Evolutionary conservation across 2,113 vertebrate genomes (phyloP).

Genomic region (Scopus umbretta): DNA sequence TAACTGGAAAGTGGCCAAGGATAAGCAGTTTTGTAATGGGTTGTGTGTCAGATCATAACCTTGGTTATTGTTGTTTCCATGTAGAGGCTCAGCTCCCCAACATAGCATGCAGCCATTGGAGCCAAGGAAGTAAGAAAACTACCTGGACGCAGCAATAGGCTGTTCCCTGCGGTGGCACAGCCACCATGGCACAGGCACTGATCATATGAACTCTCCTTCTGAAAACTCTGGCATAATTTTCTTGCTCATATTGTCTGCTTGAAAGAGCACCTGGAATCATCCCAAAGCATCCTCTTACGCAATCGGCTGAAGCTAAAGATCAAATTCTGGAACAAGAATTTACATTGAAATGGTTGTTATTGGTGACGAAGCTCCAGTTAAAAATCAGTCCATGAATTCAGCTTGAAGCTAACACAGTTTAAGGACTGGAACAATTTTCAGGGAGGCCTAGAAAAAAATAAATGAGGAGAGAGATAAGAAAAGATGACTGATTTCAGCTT

Average conservation of each 20-base stretch:
- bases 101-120: not conserved
- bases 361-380: not conserved
- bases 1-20: not conserved
- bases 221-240: not conserved
- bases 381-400: not conserved
- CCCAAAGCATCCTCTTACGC: not conserved
- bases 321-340: not conserved
- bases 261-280: not conserved
- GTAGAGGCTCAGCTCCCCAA: rapidly evolving
- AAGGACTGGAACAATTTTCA: not conserved
- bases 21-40: not conserved
- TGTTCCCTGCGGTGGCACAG: not conserved
- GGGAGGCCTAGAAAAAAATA: not conserved
- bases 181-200: not conserved
- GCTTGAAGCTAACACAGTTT: not conserved
- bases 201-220: not conserved
- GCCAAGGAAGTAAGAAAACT: not conserved
- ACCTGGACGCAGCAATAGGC: not conserved
- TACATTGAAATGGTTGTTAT: not conserved
- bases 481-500: not conserved
- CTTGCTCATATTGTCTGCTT: not conserved
- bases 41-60: not conserved
- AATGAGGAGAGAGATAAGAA: not conserved
- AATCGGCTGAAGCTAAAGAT: not conserved
- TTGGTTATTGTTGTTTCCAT: not conserved